Percentiles rank a stretch among this genome's conserved stretches.
Conservation (phyloP, 2,888 invertebrate genomes). For the Temnothorax ravouxi region DNA sequence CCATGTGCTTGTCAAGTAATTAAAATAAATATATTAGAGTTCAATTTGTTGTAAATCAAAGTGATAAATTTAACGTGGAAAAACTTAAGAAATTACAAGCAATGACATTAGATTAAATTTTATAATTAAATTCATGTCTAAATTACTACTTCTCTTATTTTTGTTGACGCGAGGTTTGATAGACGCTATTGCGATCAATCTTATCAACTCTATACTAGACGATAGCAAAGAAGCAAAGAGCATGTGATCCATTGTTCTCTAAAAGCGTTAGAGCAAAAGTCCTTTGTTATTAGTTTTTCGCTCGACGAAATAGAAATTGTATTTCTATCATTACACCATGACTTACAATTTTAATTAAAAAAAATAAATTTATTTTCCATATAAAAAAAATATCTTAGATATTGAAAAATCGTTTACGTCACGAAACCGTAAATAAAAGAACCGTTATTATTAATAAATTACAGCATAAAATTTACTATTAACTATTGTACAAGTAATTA, state of each 20-base stretch:
- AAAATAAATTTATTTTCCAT: neutral
- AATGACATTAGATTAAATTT: neutral
- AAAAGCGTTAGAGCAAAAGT: slow-evolving; percentile 27
- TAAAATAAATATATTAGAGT: neutral
- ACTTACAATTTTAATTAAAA: neutral
- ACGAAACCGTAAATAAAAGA: neutral
- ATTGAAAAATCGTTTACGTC: neutral
- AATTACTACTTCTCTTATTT: neutral
- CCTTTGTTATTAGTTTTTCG: slow-evolving; percentile 35
- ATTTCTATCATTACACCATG: slow-evolving; percentile 3
- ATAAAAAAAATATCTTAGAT: neutral
- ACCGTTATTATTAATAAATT: neutral
- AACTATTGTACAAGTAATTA: neutral
- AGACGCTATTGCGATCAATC: slow-evolving; percentile 13
- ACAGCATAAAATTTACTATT: neutral
- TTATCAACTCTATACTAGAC: slow-evolving; percentile 23
- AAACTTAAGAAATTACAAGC: neutral
- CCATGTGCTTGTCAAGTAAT: neutral
- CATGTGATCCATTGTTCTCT: slow-evolving; percentile 41
- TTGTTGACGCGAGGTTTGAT: neutral
- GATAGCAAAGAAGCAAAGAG: slow-evolving; percentile 28
- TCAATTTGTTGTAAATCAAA: neutral
- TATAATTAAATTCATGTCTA: neutral
- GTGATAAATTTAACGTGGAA: neutral
- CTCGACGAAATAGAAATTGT: neutral